Evolutionary conservation across 2,888 invertebrate species (phyloP).

Genomic region (Tortricodes alternella): DNA sequence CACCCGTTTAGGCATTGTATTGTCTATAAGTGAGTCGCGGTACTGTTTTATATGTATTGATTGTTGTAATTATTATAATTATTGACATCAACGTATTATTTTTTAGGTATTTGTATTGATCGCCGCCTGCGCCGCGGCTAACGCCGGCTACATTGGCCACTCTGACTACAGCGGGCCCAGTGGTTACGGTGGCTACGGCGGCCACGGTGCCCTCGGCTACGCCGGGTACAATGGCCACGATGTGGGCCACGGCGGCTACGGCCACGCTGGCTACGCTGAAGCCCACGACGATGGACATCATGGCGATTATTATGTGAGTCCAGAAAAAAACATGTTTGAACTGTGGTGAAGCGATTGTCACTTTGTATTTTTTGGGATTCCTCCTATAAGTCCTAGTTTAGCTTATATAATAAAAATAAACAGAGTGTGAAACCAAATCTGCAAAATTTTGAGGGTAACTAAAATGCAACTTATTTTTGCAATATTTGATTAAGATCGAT

Average conservation of each 20-base stretch:
- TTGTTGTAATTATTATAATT: neutral
- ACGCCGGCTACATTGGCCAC: conserved; percentile 46
- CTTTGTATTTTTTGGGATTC: too few relatives aligned
- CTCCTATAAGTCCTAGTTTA: too few relatives aligned
- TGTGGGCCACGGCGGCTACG: conserved; percentile 39
- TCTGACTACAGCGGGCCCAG: conserved; percentile 36
- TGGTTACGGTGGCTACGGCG: conserved; percentile 38
- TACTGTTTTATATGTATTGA: neutral
- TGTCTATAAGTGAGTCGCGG: too few relatives aligned
- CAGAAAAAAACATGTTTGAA: neutral
- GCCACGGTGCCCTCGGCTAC: conserved; percentile 32
- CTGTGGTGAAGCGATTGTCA: too few relatives aligned
- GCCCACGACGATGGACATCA: conserved; percentile 46
- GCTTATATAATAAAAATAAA: too few relatives aligned
- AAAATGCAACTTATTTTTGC: too few relatives aligned
- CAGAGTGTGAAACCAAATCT: too few relatives aligned
- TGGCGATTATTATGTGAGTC: conserved; percentile 69
- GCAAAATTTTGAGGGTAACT: too few relatives aligned
- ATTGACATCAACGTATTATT: neutral
- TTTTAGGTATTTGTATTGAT: conserved; percentile 58
- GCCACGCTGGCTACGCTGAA: conserved; percentile 29
- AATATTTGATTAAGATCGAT: too few relatives aligned
- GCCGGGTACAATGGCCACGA: conserved; percentile 36
- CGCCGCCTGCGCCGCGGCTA: conserved; percentile 54
- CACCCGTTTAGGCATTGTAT: too few relatives aligned